A percentile compares a stretch with the other conserved stretches of the same genome.
phyloP scores from a whole-genome alignment of 2,888 invertebrate genomes.

The Eristalis intricaria region DNA sequence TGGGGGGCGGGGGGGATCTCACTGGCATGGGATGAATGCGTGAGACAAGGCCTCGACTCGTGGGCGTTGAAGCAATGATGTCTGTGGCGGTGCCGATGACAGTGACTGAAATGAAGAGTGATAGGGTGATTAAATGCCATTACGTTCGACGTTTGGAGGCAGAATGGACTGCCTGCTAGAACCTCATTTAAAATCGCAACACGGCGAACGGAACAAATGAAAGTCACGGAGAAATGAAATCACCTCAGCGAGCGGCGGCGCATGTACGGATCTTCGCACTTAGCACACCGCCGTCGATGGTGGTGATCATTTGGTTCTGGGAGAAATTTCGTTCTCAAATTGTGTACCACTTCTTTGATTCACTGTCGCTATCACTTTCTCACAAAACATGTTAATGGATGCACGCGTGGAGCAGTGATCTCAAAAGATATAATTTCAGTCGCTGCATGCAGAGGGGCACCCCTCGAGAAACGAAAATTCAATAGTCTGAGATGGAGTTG shows the following conservation, averaged over 20 bases:
- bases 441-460: neutral
- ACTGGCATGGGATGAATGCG: neutral
- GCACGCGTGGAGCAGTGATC: neutral
- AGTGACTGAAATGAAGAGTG: constrained; percentile 9
- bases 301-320: neutral
- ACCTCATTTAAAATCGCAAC: neutral
- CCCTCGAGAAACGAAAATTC: neutral
- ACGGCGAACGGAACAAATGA: neutral
- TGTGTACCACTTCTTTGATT: neutral
- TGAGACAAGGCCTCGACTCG: constrained; percentile 5
- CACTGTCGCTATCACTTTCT: neutral
- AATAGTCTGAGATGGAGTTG: no score
- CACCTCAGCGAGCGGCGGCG: neutral
- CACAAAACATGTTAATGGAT: neutral
- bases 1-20: neutral
- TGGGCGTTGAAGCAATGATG: constrained; percentile 21
- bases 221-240: neutral
- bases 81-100: neutral
- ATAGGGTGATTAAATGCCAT: constrained; percentile 23
- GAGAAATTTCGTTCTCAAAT: neutral
- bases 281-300: neutral
- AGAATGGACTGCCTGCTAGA: neutral
- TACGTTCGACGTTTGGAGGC: neutral
- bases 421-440: neutral
- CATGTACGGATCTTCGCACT: neutral